Base-by-base conservation (phyloP, 37 sponge, comb jelly and placozoan genomes). In the Bolinopsis microptera region DNA sequence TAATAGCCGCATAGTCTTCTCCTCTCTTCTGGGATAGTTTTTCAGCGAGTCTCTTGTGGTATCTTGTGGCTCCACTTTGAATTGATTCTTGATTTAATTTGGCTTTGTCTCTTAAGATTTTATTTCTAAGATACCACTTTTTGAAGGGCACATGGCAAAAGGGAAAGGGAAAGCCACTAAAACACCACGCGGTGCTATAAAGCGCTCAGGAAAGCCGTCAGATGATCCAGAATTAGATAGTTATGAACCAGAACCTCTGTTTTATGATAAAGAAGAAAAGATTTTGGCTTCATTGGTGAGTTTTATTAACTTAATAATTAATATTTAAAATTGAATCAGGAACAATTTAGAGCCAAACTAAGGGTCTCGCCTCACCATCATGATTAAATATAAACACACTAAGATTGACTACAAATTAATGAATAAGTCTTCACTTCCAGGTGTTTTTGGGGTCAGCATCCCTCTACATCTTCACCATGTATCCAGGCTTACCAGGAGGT, bases 401-500 rank as follows among this genome's bases (percentile, higher is more conserved):
- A n/a, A n/a, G n/a, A n/a, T n/a, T n/a, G n/a, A n/a, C n/a, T n/a
- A n/a, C n/a, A 48, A 48, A 18, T 48, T 13, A 48, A 18, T 48
- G 61, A 18, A 18, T 48, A 48, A 48, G 13, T 77, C 35, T 34
- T 21, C 1, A 77, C 32, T 22, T 32, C 35, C 32, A 77, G 80
- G 80, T 86, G 38, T 86, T 41, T 39, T 3, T 86, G n/a, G 25
- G 9, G 0, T 86, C 90, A n/a, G 90, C 90, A 5, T 2, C 61
- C 24, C 26, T 86, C 61, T 86, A 86, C 61, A 41, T 41, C 16
- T 86, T 25, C 61, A 86, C 90, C 41, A 86, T 86, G 90, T 86
- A 86, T 27, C 90, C 90, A 1, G 90, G 90, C 26, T 26, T 86
- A 24, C 90, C 90, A 24, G 90, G 90, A 30, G 90, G 90, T 86